Evolutionary conservation across 92 coral and sea anemone species (phyloP), one percentile per base, ranked within the genome.

Genomic region (Anthopleura xanthogrammica): DNA sequence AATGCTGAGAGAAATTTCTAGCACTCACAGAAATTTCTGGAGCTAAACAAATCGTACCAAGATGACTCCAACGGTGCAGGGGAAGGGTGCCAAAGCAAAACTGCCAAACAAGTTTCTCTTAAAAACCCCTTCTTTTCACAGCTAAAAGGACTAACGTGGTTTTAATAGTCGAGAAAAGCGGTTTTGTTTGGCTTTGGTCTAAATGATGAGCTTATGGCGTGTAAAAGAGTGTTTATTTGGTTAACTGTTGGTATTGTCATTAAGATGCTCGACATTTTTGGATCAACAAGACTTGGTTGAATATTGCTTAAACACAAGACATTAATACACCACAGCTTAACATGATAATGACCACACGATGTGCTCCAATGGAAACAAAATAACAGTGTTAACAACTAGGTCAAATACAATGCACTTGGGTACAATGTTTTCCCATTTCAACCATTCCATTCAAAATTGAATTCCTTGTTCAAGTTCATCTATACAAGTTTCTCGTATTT

Each of bases 351-450:
- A 80, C 43, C 81, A 73, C 81, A 76, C 83, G 88, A 79, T 79
- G 88, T 57, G 87, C 72, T 74, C n/a, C 82, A 85, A 85, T 68
- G 65, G 88, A 85, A 85, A 85, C 82, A n/a, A 56, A 85, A 85
- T 66, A 71, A 60, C 75, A 39, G 83, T 78, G 88, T 85, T 84
- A 77, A 54, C 50, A 46, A 6, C 50, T 5, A 46, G 0, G 50
- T 5, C 50, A 46, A 46, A 46, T 46, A 46, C 50, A 46, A 46
- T 46, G 50, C 50, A 5, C 50, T 46, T 46, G 50, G 58, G 58
- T 54, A 12, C 58, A 54, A 54, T 7, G 50, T 3, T 46, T 46
- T 46, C 7, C 3, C 50, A 46, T 46, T 46, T 46, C 50, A 46
- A 46, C 5, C 50, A 46, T 46, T 46, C 50, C 9, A 5, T 46